phyloP scores from a whole-genome alignment of 2,888 invertebrate species.

The Nemoura dubitans region DNA sequence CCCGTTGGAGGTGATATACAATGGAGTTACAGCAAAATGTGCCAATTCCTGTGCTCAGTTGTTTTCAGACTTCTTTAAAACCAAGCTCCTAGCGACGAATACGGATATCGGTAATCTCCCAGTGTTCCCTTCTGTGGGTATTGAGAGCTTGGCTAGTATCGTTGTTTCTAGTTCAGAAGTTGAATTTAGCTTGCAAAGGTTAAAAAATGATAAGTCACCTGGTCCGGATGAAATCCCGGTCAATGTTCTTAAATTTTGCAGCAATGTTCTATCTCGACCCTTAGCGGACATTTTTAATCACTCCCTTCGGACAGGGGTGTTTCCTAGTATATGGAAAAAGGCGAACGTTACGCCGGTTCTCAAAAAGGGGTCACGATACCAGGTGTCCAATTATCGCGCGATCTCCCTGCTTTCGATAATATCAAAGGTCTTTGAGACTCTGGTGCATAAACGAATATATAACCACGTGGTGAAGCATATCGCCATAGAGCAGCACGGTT shows the following conservation, averaged over 20 bases:
- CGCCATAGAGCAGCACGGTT: constrained; percentile 13
- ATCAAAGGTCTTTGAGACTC: constrained; percentile 28
- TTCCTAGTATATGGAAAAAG: constrained; percentile 22
- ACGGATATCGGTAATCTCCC: background rate
- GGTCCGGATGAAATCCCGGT: constrained; percentile 28
- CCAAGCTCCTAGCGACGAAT: background rate
- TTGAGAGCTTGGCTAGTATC: background rate
- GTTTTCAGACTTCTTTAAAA: constrained; percentile 19
- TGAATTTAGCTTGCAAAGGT: background rate
- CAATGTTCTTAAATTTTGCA: constrained; percentile 17
- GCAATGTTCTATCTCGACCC: background rate
- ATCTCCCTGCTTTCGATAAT: constrained; percentile 17
- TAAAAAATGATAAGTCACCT: background rate
- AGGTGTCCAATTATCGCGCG: constrained; percentile 19
- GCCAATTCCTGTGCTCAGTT: constrained; percentile 4
- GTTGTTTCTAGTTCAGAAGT: background rate
- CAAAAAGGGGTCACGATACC: background rate
- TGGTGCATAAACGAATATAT: background rate
- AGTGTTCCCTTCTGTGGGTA: background rate
- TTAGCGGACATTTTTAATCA: constrained; percentile 16
- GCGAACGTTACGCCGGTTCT: constrained; percentile 23
- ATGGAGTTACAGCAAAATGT: constrained; percentile 1
- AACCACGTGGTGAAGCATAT: background rate
- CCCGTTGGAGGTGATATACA: constrained; percentile 16
- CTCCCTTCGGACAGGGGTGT: background rate